Evolutionary conservation across 2,888 invertebrate genomes (phyloP), one percentile per base, ranked within the genome.

Genomic region (Branchipolynoe longqiensis): DNA sequence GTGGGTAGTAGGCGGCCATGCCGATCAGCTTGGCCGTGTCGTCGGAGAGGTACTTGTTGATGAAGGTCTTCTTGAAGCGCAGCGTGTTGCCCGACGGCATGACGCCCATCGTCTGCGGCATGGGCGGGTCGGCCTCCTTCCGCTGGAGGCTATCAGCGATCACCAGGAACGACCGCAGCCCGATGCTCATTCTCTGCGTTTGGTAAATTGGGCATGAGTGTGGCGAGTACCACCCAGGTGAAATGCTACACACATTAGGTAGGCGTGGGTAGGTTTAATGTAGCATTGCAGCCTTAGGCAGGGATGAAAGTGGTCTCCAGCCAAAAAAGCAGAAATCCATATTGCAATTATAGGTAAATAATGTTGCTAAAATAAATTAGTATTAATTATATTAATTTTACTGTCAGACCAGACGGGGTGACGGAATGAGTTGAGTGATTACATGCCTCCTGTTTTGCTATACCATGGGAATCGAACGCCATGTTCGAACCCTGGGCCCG

Each of bases 91-190:
- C 99, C 0, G 98, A 99, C 0, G 99, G 99, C 84, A 99, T 94
- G 0, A 97, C 97, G 0, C 98, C 98, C 86, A 98, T 97, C 0
- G 98, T 98, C 89, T 98, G 95, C 0, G 99, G 99, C 99, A 99
- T 99, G 0, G 99, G 99, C 0, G 99, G 99, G 91, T 99, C 99
- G 0, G 99, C 99, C 93, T 99, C 99, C 92, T 99, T 99, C 93
- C 99, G 99, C 92, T 99, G 99, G 84, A 99, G 94, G 90, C 98
- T 98, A 93, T 99, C 99, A 0, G 99, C 99, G 0, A 99, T 99
- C 0, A 99, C 99, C 18, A 99, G 95, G 93, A 99, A 98, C 0
- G 99, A 99, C 90, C 99, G 95, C 81, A 99, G 95, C 0, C 99
- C 99, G 85, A 99, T 99, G 90, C 98, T 99, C 99, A 99, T 99